Evolutionary conservation across 2,113 vertebrate species (phyloP).

Genomic region (Gallinago media): DNA sequence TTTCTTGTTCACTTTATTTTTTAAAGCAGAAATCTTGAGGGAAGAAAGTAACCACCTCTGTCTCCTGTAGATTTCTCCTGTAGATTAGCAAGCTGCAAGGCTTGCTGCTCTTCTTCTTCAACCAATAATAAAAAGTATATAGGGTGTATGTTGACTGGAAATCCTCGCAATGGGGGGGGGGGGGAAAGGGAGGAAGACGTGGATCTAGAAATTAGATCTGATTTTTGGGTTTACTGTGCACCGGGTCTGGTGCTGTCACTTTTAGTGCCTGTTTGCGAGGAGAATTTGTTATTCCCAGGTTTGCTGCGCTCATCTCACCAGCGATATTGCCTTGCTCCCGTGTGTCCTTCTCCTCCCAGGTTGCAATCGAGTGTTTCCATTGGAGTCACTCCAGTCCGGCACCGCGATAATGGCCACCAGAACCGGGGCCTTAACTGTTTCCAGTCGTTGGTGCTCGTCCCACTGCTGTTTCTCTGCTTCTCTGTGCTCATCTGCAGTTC

Average conservation of each 20-base stretch:
- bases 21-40: not conserved
- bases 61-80: not conserved
- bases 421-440: not conserved
- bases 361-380: not conserved
- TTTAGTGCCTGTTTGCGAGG: not conserved
- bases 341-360: not conserved
- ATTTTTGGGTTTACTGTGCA: not conserved
- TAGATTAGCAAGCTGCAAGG: not conserved
- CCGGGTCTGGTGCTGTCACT: not conserved
- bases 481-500: slow-evolving; percentile 38
- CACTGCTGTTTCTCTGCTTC: not conserved
- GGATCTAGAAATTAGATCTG: not conserved
- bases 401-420: not conserved
- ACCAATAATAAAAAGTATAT: not conserved
- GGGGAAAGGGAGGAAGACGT: not conserved
- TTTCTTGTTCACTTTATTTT: not conserved
- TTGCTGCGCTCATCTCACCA: not conserved
- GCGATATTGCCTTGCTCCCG: accelerated
- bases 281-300: not conserved
- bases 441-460: not conserved
- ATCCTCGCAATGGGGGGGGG: not conserved
- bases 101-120: not conserved
- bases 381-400: not conserved
- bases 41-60: slow-evolving; percentile 22
- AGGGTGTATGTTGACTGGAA: not conserved